phyloP scores from a whole-genome alignment of 2,113 vertebrate species.

The Forbesichthys papilliferus region DNA sequence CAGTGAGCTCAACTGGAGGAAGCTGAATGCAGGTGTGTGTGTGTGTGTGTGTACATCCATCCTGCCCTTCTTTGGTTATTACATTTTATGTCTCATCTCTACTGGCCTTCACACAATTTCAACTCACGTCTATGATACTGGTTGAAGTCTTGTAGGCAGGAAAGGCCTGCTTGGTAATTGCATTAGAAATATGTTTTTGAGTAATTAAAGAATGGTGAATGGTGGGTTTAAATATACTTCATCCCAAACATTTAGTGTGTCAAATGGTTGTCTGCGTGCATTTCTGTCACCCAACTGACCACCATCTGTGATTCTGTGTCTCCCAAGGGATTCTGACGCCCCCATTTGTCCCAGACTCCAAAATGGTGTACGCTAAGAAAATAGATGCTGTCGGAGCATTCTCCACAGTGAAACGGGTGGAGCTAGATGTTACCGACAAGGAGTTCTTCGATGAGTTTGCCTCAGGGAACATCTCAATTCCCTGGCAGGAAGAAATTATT shows the following conservation, averaged over 20 bases:
- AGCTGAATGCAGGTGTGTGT: constrained; percentile 81
- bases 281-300: not conserved
- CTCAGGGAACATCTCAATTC: constrained; percentile 83
- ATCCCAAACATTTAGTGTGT: too few species aligned
- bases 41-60: not conserved
- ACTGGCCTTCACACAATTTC: too few species aligned
- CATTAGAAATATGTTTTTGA: too few species aligned
- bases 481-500: constrained; percentile 93
- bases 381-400: constrained; percentile 88
- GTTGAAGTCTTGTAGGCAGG: too few species aligned
- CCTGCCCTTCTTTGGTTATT: too few species aligned
- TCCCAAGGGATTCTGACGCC: constrained; percentile 78
- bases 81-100: too few species aligned
- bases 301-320: not conserved
- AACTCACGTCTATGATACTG: too few species aligned
- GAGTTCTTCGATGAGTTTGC: constrained; percentile 85
- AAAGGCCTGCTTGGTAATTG: too few species aligned
- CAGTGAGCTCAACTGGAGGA: constrained; percentile 81
- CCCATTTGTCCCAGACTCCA: constrained; percentile 87
- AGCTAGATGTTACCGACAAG: constrained; percentile 77
- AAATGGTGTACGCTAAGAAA: constrained; percentile 86
- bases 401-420: constrained; percentile 84
- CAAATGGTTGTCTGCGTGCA: not conserved
- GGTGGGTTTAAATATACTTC: too few species aligned
- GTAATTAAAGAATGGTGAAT: too few species aligned